Evolutionary conservation across 2,113 vertebrate species (phyloP).

Genomic region (Xerus inauris): DNA sequence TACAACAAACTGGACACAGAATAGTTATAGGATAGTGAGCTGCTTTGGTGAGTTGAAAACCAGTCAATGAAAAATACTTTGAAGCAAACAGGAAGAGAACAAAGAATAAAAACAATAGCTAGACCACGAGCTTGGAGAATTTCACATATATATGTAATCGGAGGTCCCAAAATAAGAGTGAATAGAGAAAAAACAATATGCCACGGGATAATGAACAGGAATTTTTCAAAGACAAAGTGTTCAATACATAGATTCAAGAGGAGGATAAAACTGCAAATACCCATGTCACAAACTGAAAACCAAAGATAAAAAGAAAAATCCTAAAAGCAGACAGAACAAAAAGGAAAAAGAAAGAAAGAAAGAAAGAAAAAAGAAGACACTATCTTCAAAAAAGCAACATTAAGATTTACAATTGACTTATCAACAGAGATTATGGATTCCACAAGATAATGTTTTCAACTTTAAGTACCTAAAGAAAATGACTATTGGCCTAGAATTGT

Average conservation of each 20-base stretch:
- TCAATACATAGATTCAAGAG: not conserved
- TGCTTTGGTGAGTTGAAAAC: not conserved
- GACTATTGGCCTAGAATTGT: not conserved
- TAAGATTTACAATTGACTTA: not conserved
- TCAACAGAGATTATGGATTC: not conserved
- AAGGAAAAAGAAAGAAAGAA: no score
- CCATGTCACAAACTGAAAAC: not conserved
- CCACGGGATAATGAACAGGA: not conserved
- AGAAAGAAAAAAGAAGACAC: not conserved
- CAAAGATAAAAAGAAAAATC: not conserved
- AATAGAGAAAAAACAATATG: not conserved
- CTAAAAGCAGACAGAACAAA: not conserved
- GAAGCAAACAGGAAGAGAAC: not conserved
- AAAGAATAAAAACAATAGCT: not conserved
- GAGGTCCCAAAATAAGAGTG: not conserved
- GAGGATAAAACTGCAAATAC: not conserved
- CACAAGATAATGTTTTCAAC: not conserved
- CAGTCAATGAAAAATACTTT: not conserved
- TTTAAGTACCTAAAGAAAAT: not conserved
- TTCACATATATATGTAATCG: not conserved
- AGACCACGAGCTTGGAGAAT: no score
- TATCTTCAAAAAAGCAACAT: conserved; percentile 10
- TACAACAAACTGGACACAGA: not conserved
- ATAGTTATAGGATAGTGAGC: not conserved
- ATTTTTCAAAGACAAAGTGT: not conserved